Evolutionary conservation across 2,113 vertebrate species (phyloP).

Genomic region (Equus quagga): DNA sequence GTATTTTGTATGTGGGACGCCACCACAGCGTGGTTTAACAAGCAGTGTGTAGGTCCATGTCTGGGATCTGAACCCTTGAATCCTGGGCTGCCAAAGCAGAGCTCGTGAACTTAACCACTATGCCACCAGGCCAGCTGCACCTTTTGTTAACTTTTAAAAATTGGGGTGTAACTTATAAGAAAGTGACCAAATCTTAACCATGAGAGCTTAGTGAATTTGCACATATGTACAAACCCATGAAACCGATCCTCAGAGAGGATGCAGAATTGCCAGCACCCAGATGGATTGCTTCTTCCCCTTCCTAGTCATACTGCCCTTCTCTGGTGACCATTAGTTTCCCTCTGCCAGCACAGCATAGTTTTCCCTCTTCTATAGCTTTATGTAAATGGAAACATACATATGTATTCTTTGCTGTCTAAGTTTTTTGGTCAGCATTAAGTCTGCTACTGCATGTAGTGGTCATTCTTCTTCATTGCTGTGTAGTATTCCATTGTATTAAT

Average conservation of each 20-base stretch:
- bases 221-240: accelerated
- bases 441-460: not conserved
- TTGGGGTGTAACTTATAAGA: not conserved
- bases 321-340: not conserved
- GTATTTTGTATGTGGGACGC: no score
- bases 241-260: not conserved
- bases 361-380: not conserved
- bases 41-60: no score
- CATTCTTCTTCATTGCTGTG: not conserved
- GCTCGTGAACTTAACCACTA: no score
- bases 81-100: no score
- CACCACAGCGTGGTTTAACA: no score
- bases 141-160: not conserved
- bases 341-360: not conserved
- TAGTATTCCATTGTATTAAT: not conserved
- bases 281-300: not conserved
- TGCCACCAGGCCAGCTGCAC: no score
- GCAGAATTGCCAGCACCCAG: not conserved
- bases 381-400: not conserved
- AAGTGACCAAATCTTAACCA: not conserved
- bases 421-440: not conserved
- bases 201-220: not conserved
- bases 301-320: not conserved
- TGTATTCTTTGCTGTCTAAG: not conserved
- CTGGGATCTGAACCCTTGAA: no score